Conservation (phyloP, 2,113 vertebrate species). For the Amblyornis subalaris region DNA sequence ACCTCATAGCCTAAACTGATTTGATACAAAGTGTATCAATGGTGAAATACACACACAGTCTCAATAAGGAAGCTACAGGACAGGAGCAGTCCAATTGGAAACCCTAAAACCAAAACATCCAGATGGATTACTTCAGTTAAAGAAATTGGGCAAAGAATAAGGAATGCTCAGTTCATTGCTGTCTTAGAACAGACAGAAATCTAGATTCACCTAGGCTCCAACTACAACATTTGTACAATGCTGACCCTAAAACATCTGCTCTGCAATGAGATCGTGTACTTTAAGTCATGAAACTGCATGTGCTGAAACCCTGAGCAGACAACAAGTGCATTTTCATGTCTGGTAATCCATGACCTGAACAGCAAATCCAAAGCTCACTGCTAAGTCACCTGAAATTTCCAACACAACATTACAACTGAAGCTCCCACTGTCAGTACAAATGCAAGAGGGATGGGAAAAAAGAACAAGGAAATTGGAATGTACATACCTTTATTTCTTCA, state of each 20-base stretch:
- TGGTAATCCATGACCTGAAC: not conserved
- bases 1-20: not conserved
- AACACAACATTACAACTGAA: not conserved
- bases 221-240: not conserved
- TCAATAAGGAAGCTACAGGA: not conserved
- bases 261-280: not conserved
- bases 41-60: not conserved
- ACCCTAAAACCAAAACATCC: not conserved
- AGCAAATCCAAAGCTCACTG: not conserved
- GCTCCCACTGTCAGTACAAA: not conserved
- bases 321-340: not conserved
- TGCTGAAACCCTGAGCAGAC: not conserved
- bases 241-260: not conserved
- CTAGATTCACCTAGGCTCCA: not conserved
- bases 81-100: not conserved
- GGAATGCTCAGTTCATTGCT: not conserved
- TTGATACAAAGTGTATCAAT: not conserved
- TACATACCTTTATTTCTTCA: slow-evolving; percentile 81
- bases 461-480: not conserved
- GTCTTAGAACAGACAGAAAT: not conserved
- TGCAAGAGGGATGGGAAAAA: not conserved
- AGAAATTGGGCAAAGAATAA: not conserved
- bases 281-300: not conserved
- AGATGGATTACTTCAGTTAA: not conserved
- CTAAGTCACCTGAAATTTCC: not conserved